Percentiles rank a stretch among this genome's conserved stretches.
These are phyloP conservation scores for Yasuhikotakia modesta DNA, from an alignment of 2,797 vertebrate genomes.

Conservation along the genomic window DNA sequence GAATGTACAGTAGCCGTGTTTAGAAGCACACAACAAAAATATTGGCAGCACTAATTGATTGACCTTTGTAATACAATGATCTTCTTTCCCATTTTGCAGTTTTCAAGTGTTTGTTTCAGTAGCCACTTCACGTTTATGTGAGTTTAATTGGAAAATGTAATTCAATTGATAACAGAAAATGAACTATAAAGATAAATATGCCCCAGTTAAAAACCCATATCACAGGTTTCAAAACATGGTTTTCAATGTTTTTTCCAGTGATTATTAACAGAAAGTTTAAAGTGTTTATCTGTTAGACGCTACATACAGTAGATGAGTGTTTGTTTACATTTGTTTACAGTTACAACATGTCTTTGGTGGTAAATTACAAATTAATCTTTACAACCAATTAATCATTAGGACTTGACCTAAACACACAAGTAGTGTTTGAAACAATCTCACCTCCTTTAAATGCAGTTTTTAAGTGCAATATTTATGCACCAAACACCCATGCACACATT, in stretches of 20 bases:
- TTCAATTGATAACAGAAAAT: constrained; percentile 62
- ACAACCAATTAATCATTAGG: too few relatives aligned
- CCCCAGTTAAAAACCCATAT: not conserved
- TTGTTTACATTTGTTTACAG: too few relatives aligned
- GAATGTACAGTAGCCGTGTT: constrained; percentile 35
- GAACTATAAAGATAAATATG: constrained; percentile 30
- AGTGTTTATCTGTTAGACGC: not conserved
- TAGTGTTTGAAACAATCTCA: not conserved
- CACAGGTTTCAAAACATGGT: not conserved
- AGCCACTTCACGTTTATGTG: constrained; percentile 58
- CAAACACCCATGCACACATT: not conserved
- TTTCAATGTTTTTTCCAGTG: too few relatives aligned
- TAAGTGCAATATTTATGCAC: not conserved
- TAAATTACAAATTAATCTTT: too few relatives aligned
- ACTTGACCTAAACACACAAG: too few relatives aligned
- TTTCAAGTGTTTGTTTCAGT: constrained; percentile 71
- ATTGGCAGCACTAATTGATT: constrained; percentile 65
- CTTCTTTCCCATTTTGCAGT: constrained; percentile 59
- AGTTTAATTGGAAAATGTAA: constrained; percentile 64
- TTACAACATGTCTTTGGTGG: too few relatives aligned
- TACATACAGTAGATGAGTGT: not conserved
- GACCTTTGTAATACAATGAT: constrained; percentile 52
- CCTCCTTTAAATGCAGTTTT: not conserved
- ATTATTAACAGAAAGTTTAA: not conserved
- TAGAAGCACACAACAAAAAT: constrained; percentile 54